A percentile compares a stretch with the other conserved stretches of the same genome.
phyloP scores from a whole-genome alignment of 1,140 invertebrate species.

The Drosophila parvula region DNA sequence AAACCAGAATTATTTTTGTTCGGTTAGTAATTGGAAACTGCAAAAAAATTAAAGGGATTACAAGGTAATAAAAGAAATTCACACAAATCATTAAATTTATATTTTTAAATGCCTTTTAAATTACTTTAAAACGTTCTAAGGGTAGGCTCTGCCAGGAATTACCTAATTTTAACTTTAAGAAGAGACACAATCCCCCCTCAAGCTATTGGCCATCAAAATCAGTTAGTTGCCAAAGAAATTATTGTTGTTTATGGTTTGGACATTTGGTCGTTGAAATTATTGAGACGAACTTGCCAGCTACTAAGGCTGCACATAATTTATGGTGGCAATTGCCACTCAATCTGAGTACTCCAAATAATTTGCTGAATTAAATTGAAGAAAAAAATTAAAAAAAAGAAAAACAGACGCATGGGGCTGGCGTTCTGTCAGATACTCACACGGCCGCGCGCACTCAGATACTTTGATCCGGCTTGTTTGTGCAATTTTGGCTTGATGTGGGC shows the following conservation, averaged over 20 bases:
- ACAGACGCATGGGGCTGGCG: constrained; percentile 11
- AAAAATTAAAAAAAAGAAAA: background rate
- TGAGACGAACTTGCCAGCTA: constrained; percentile 7
- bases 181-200: too few species aligned
- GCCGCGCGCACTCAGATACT: constrained; percentile 14
- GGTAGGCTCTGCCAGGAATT: too few species aligned
- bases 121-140: too few species aligned
- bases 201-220: background rate
- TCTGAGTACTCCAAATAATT: constrained; percentile 54
- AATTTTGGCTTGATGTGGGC: constrained; percentile 70
- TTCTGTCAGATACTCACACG: constrained; percentile 38
- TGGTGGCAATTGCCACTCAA: constrained; percentile 51
- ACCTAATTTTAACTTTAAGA: background rate
- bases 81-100: too few species aligned
- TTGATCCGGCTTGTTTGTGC: constrained; percentile 43
- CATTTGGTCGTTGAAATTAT: constrained; percentile 22
- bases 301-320: constrained; percentile 33
- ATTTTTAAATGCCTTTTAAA: too few species aligned
- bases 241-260: constrained; percentile 15
- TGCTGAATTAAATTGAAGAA: constrained; percentile 27
- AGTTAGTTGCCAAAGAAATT: constrained; percentile 1
- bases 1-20: background rate
- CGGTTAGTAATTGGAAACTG: too few species aligned
- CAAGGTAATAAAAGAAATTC: too few species aligned
- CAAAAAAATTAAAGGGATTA: too few species aligned